These are phyloP conservation scores for Hapalemur alaotrensis DNA, from an alignment of 2,797 vertebrate species.

Conservation along the genomic window DNA sequence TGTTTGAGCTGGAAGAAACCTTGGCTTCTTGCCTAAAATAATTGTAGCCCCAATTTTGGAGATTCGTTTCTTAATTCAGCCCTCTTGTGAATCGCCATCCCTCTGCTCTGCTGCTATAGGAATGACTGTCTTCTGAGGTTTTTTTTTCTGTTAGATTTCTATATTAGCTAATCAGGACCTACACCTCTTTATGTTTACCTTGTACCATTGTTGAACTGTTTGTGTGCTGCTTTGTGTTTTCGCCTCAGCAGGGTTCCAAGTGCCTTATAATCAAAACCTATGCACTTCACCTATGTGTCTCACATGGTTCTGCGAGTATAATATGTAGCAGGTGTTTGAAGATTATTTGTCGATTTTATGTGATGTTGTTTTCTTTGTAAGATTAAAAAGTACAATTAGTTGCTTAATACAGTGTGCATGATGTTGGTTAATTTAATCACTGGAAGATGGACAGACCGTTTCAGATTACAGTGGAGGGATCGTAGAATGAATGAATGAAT, in stretches of 20 bases:
- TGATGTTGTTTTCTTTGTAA: background rate
- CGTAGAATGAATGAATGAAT: background rate
- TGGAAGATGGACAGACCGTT: background rate
- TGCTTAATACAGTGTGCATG: slow-evolving; percentile 19
- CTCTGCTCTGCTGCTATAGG: background rate
- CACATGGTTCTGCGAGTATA: background rate
- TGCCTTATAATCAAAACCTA: background rate
- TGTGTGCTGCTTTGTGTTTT: background rate
- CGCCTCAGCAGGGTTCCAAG: background rate
- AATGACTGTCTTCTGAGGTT: background rate
- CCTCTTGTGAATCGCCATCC: background rate
- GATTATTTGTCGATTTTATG: background rate
- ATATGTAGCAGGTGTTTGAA: background rate
- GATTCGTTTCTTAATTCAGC: background rate
- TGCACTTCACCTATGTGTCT: background rate
- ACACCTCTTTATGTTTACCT: background rate
- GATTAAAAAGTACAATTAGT: background rate
- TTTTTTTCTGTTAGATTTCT: background rate
- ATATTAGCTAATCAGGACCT: background rate
- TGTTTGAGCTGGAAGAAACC: background rate
- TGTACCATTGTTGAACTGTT: background rate
- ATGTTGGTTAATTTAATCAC: slow-evolving; percentile 19
- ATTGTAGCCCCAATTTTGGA: background rate
- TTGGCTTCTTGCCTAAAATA: background rate
- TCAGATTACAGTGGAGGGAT: background rate